Evolutionary conservation across 2,888 invertebrate species (phyloP).

Genomic region (Anorthoa munda): DNA sequence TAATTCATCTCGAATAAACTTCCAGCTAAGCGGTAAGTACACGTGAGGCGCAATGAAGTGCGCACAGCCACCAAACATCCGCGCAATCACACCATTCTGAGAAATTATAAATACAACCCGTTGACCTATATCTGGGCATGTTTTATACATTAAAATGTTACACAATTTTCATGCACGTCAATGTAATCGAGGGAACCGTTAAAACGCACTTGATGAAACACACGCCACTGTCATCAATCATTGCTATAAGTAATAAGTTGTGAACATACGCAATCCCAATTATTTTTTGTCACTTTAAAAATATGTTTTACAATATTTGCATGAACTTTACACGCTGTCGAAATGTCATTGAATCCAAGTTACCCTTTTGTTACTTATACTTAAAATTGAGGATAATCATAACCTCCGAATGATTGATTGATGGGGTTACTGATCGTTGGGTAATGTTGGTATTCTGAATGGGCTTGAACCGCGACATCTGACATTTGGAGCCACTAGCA

Average conservation of each 20-base stretch:
- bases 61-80: conserved; percentile 83
- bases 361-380: conserved; percentile 65
- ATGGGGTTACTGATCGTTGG: conserved; percentile 69
- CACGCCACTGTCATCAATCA: conserved; percentile 69
- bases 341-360: conserved; percentile 62
- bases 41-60: conserved; percentile 76
- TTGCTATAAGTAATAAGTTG: conserved; percentile 67
- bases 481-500: conserved; percentile 70
- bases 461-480: conserved; percentile 67
- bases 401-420: conserved; percentile 72
- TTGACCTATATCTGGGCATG: conserved; percentile 85
- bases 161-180: conserved; percentile 82
- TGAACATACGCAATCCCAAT: conserved; percentile 64
- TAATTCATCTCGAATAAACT: conserved; percentile 77
- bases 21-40: conserved; percentile 72
- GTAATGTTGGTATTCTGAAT: conserved; percentile 70
- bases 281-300: conserved; percentile 65
- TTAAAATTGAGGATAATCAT: conserved; percentile 74
- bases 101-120: conserved; percentile 85
- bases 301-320: conserved; percentile 68
- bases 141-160: conserved; percentile 85
- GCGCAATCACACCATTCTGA: conserved; percentile 83
- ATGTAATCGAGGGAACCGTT: conserved; percentile 76
- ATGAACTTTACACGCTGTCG: conserved; percentile 73
- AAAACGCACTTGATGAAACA: conserved; percentile 75